These are phyloP conservation scores for Beroe forskalii DNA, from an alignment of 37 sponge, comb jelly and placozoan genomes.

Conservation along the genomic window DNA sequence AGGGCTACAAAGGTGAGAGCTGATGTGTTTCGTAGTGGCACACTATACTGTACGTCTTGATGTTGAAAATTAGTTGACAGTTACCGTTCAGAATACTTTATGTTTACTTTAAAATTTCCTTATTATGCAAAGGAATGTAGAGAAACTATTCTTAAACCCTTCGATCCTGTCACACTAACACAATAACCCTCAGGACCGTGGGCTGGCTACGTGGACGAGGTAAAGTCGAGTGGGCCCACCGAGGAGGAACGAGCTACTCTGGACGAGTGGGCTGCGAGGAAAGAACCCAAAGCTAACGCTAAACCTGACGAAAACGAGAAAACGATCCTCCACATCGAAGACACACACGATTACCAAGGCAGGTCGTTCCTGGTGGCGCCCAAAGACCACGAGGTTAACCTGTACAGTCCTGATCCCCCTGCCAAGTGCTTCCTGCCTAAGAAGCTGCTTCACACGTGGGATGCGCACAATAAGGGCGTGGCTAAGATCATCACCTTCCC, in stretches of 20 bases:
- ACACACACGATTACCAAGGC: slow-evolving; percentile 95
- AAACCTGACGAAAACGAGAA: slow-evolving; percentile 79
- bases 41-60: too few species aligned
- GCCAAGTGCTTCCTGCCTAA: slow-evolving; percentile 93
- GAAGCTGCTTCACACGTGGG: slow-evolving; percentile 91
- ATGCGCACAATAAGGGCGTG: slow-evolving; percentile 86
- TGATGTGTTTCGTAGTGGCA: too few species aligned
- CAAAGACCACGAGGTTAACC: slow-evolving; percentile 83
- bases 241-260: slow-evolving; percentile 83
- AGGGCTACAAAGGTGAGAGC: slow-evolving; percentile 85
- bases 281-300: slow-evolving; percentile 75
- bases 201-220: slow-evolving; percentile 85
- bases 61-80: too few species aligned
- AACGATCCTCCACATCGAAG: slow-evolving; percentile 83
- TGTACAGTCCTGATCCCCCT: slow-evolving; percentile 84
- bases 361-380: slow-evolving; percentile 91
- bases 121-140: too few species aligned
- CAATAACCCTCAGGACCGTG: slow-evolving; percentile 77
- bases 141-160: too few species aligned
- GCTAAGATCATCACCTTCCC: slow-evolving; percentile 86
- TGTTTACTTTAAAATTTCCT: too few species aligned
- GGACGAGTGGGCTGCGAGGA: slow-evolving; percentile 72
- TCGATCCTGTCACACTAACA: too few species aligned
- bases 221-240: slow-evolving; percentile 80
- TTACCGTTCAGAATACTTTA: too few species aligned